Conservation (phyloP, 1,140 invertebrate genomes). For the Brachystomella parvula region DNA sequence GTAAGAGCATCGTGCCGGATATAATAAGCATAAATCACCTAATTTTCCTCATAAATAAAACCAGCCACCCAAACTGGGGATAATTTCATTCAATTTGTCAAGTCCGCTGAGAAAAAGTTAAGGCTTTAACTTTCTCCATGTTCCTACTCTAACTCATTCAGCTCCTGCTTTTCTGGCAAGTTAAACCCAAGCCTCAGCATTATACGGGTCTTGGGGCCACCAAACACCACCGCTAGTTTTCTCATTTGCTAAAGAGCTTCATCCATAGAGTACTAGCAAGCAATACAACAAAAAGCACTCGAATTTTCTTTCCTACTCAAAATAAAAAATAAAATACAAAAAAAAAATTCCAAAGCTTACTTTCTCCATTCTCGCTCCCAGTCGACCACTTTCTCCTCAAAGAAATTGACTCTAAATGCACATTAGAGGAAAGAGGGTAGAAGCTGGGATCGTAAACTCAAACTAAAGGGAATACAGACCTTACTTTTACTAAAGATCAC, state of each 20-base stretch:
- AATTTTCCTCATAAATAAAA: conserved; percentile 5
- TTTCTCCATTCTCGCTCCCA: conserved; percentile 4
- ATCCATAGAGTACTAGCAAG: neutral
- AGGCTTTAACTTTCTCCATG: neutral
- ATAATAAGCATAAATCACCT: conserved; percentile 16
- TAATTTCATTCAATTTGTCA: conserved; percentile 18
- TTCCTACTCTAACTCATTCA: neutral
- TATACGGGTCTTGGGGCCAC: neutral
- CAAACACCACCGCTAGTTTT: conserved; percentile 4
- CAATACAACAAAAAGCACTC: neutral
- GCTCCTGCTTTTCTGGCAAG: neutral
- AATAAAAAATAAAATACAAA: neutral
- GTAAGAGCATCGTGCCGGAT: neutral
- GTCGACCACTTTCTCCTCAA: neutral
- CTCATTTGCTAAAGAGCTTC: conserved; percentile 26
- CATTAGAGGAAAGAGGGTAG: no score
- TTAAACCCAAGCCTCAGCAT: neutral
- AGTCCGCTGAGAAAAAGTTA: conserved; percentile 1
- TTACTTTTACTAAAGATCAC: no score
- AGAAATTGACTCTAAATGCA: neutral
- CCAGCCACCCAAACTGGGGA: neutral
- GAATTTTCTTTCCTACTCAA: conserved; percentile 8
- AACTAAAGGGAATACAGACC: no score
- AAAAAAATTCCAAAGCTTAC: neutral
- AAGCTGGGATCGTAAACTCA: no score